Percentiles rank a stretch among this genome's conserved stretches.
Evolutionary conservation across 1,140 invertebrate genomes (phyloP).

Genomic region (Conus ventricosus): DNA sequence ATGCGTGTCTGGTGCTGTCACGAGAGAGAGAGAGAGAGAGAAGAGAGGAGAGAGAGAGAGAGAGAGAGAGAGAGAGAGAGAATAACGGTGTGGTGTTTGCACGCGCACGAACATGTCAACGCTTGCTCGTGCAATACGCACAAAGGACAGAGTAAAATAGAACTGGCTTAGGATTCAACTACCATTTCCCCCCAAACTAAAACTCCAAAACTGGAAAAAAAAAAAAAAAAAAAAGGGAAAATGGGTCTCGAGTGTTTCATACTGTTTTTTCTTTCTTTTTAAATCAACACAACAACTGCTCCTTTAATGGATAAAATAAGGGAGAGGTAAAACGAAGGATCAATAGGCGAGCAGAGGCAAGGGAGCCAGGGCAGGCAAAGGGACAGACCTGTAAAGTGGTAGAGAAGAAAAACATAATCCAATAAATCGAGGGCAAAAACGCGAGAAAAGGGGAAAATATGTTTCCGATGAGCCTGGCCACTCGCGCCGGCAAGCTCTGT

Average conservation of each 20-base stretch:
- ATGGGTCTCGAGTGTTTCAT: not conserved
- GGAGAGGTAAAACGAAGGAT: not conserved
- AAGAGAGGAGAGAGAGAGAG: not conserved
- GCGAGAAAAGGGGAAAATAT: constrained; percentile 7
- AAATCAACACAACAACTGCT: not conserved
- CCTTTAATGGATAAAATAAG: not conserved
- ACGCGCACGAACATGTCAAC: too few species aligned
- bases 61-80: too few species aligned
- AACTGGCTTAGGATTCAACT: too few species aligned
- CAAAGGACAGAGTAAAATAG: too few species aligned
- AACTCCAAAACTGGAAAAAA: not conserved
- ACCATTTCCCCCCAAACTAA: not conserved
- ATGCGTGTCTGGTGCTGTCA: not conserved
- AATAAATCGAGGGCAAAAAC: not conserved
- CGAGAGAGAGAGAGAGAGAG: not conserved
- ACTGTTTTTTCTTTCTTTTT: too few species aligned
- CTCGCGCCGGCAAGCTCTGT: not conserved
- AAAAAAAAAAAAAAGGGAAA: not conserved
- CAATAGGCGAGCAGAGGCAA: not conserved
- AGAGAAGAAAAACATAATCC: not conserved
- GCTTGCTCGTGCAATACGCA: too few species aligned
- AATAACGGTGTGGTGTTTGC: too few species aligned
- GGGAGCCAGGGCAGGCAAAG: not conserved
- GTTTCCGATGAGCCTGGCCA: constrained; percentile 3
- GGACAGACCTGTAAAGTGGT: not conserved